Base-by-base conservation (phyloP, 1,140 invertebrate genomes). In the Sipha flava region DNA sequence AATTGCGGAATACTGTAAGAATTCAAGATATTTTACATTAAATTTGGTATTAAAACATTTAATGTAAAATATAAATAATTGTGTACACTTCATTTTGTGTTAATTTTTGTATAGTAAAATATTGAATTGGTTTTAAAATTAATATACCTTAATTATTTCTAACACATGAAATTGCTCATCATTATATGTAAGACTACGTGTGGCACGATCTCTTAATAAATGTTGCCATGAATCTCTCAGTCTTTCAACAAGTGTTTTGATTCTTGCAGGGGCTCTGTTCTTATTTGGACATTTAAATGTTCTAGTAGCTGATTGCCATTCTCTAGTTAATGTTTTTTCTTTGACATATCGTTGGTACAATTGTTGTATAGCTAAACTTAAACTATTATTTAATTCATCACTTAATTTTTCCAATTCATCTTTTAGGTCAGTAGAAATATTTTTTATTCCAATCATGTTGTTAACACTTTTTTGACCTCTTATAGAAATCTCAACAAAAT, bases 151-250 rank as follows among this genome's bases (percentile, higher is more conserved):
- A 47, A 90, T 90, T 84, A 94, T 90, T 88, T 96, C 95, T 66
- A 97, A 86, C 57, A 95, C 91, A 86, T 97, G 95, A 84, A 97
- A 95, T 85, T 96, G 94, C 86, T 96, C 95, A 86, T 97, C 95
- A 84, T 96, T 95, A 85, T 94, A 95, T 0, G 94, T 95, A 2
- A 96, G 85, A 80, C 89, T 91, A 81, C 93, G 88, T 12, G 94
- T 94, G 26, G 93, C 93, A 82, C 94, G 88, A 87, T 97, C 94
- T 52, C 94, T 88, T 34, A 95, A 88, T 64, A 96, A 87, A 88
- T 95, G 93, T 86, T 96, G 94, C 95, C 95, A 97, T 1, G 94
- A 95, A 82, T 96, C 94, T 45, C 94, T 87, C 80, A 96, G 86
- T 80, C 93, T 89, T 82, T 92, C 91, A 1, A 94, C 92, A 66